phyloP scores from a whole-genome alignment of 53 echinoderm and acorn worm species.

The Stichopus horrens region DNA sequence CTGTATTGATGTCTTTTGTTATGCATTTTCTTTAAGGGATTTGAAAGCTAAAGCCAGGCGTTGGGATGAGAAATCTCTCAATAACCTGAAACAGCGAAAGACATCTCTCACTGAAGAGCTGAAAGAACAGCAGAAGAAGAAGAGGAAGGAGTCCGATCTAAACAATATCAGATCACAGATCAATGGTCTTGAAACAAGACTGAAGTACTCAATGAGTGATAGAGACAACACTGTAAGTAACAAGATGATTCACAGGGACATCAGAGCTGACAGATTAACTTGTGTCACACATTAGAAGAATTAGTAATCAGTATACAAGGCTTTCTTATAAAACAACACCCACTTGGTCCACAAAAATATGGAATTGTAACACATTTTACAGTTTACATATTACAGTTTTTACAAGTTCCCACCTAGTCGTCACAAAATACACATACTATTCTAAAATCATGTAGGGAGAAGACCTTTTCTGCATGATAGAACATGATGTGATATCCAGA shows the following conservation, averaged over 20 bases:
- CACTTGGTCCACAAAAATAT: no score
- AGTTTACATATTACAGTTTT: no score
- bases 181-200: conserved; percentile 88
- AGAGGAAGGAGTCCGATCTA: conserved; percentile 94
- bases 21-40: conserved; percentile 60
- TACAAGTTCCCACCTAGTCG: no score
- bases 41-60: conserved; percentile 96
- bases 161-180: conserved; percentile 98
- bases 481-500: no score
- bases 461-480: no score
- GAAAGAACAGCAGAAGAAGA: conserved; percentile 95
- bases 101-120: conserved; percentile 74
- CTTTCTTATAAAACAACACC: no score
- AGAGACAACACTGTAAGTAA: conserved; percentile 87
- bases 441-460: no score
- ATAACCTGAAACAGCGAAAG: conserved; percentile 79
- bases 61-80: conserved; percentile 98
- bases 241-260: not conserved
- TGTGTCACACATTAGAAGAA: no score
- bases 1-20: no score
- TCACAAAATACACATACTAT: no score
- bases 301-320: no score
- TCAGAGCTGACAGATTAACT: conserved; percentile 4
- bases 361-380: no score
- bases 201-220: conserved; percentile 96